Percentiles rank a stretch among this genome's conserved stretches.
These are phyloP conservation scores for Synanceia verrucosa DNA, from an alignment of 2,797 vertebrate species.

Conservation along the genomic window DNA sequence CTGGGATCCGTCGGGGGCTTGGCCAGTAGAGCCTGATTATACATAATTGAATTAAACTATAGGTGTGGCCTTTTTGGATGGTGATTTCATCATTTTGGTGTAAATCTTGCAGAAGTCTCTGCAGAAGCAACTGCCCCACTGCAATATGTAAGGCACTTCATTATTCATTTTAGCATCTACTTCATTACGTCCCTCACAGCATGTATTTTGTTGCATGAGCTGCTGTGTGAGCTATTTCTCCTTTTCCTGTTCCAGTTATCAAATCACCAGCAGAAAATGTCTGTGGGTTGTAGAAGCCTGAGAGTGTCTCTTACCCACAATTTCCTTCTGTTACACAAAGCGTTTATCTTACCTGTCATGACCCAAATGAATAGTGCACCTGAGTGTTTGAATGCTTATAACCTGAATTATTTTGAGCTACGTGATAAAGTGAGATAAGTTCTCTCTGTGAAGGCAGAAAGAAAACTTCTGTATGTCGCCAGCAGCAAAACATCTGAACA, in stretches of 20 bases:
- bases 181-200: background rate
- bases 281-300: conserved; percentile 42
- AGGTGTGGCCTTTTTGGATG: background rate
- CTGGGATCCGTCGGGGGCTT: background rate
- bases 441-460: background rate
- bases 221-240: conserved; percentile 18
- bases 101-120: conserved; percentile 5
- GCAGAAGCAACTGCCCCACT: background rate
- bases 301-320: conserved; percentile 44
- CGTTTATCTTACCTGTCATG: conserved; percentile 42
- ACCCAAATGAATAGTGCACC: conserved; percentile 32
- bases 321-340: conserved; percentile 49
- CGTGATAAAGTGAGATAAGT: background rate
- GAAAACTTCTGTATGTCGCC: background rate
- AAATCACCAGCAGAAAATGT: conserved; percentile 44
- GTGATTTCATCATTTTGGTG: conserved; percentile 15
- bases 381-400: conserved; percentile 10
- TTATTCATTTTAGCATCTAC: background rate
- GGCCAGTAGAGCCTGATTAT: background rate
- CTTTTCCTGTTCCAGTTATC: conserved; percentile 46
- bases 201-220: background rate
- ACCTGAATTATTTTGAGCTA: conserved; percentile 11
- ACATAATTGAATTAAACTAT: conserved; percentile 6
- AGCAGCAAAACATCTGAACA: background rate
- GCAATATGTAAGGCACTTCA: background rate